A percentile compares a stretch with the other conserved stretches of the same genome.
Evolutionary conservation across 2,888 invertebrate genomes (phyloP).

Genomic region (Caenorhabditis sp.): DNA sequence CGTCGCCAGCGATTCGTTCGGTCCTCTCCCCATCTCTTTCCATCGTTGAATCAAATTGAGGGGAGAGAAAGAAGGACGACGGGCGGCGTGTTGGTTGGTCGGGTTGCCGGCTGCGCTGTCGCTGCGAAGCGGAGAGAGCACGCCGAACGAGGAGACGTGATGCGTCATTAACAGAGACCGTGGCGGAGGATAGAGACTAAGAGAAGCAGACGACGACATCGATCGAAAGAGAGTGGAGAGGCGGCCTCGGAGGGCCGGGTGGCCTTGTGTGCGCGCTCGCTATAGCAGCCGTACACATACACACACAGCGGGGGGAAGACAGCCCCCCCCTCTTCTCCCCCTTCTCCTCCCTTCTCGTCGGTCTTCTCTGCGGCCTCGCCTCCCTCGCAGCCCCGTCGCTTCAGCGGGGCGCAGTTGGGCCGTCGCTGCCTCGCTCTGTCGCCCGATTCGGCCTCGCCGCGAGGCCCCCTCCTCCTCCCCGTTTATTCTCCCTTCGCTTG

Average conservation of each 20-base stretch:
- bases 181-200: slow-evolving; percentile 5
- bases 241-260: slow-evolving; percentile 34
- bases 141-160: slow-evolving; percentile 20
- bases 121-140: slow-evolving; percentile 27
- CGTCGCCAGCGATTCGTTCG: neutral
- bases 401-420: slow-evolving; percentile 44
- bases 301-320: slow-evolving; percentile 33
- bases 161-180: slow-evolving; percentile 32
- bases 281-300: slow-evolving; percentile 50
- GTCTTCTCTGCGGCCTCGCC: slow-evolving; percentile 23
- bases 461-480: too few relatives aligned
- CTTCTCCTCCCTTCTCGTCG: slow-evolving; percentile 22
- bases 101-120: slow-evolving; percentile 44
- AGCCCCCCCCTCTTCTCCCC: slow-evolving; percentile 17
- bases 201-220: slow-evolving; percentile 8
- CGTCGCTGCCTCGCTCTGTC: slow-evolving; percentile 34
- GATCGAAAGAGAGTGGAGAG: slow-evolving; percentile 24
- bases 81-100: slow-evolving; percentile 38
- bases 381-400: slow-evolving; percentile 20
- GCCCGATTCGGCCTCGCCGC: slow-evolving; percentile 40
- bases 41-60: slow-evolving; percentile 57
- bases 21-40: slow-evolving; percentile 29
- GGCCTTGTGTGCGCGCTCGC: slow-evolving; percentile 57
- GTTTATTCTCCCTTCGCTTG: slow-evolving; percentile 29
- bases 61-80: slow-evolving; percentile 27